Evolutionary conservation across 2,113 vertebrate genomes (phyloP), one percentile per base, ranked within the genome.

Genomic region (Tachycineta bicolor): DNA sequence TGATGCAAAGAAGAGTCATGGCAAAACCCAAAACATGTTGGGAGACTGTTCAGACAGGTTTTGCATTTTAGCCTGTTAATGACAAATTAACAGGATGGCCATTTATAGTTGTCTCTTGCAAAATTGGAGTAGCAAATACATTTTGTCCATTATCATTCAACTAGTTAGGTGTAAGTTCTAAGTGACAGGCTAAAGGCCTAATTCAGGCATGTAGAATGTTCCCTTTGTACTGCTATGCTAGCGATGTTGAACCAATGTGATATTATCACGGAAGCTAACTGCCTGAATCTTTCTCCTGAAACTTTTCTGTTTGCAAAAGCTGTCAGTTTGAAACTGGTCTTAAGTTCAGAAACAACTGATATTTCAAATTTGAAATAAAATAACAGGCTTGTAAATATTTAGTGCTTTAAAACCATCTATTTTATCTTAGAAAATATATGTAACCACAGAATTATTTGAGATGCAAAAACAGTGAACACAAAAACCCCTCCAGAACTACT

Each of bases 401-500:
- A 47, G 17, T 46, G 8, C 39, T 94, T 94, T 93, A 87, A 95
- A 97, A 22, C 9, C 15, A 88, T 33, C 50, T 87, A 79, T 88
- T 95, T 87, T 17, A 33, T 41, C 43, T 80, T 58, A 76, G 34
- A 73, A 89, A 87, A 94, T 55, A 94, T 2, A 7, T 46, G 25
- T n/a, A 79, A 88, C 39, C 78, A 44, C 16, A 92, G 33, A 96
- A 79, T 85, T 65, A 90, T 87, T 95, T 96, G 41, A 84, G 79
- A 94, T 92, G 67, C 65, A 92, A 93, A 69, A 29, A 71, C 37
- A 94, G 15, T 69, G 24, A 81, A 89, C 25, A 64, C 5, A 62
- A 43, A 75, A 83, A 53, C 15, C 20, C 41, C 23, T 52, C 28
- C 70, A 69, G n/a, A 89, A 58, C 15, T 28, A 37, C 24, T 44